Evolutionary conservation across 2,888 invertebrate species (phyloP).

Genomic region (Gibbula magus): DNA sequence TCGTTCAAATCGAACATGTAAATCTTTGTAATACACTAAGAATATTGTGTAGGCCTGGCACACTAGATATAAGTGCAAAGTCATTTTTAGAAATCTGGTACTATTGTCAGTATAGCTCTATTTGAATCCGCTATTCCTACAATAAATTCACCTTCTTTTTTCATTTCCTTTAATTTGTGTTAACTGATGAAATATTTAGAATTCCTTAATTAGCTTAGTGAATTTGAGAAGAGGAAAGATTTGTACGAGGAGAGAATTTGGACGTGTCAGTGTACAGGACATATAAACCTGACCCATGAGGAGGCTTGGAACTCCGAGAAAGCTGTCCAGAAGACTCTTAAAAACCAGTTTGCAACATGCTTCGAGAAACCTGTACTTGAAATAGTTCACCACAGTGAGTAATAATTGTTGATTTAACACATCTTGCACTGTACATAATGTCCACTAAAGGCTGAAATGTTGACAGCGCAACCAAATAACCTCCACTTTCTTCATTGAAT

Average conservation of each 20-base stretch:
- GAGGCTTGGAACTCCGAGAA: constrained; percentile 75
- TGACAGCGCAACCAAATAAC: too few relatives aligned
- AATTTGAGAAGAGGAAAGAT: constrained; percentile 71
- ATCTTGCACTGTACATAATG: background rate
- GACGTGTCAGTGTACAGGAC: constrained; percentile 76
- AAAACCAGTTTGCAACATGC: constrained; percentile 68
- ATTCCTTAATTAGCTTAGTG: constrained; percentile 55
- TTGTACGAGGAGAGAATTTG: constrained; percentile 74
- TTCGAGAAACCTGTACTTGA: constrained; percentile 73
- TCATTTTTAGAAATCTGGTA: too few relatives aligned
- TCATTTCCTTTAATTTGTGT: too few relatives aligned
- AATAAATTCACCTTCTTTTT: too few relatives aligned
- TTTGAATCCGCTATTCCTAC: too few relatives aligned
- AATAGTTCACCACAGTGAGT: constrained; percentile 75
- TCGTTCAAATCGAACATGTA: too few relatives aligned
- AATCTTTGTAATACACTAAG: too few relatives aligned
- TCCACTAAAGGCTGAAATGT: too few relatives aligned
- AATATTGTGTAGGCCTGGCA: too few relatives aligned
- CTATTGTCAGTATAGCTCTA: too few relatives aligned
- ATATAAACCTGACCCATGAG: constrained; percentile 73
- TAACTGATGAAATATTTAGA: background rate
- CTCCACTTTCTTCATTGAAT: too few relatives aligned
- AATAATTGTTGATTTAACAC: background rate
- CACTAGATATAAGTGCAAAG: too few relatives aligned
- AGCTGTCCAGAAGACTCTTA: constrained; percentile 67